Conservation (phyloP, 2,797 vertebrate species). For the Pseudochromis fuscus region DNA sequence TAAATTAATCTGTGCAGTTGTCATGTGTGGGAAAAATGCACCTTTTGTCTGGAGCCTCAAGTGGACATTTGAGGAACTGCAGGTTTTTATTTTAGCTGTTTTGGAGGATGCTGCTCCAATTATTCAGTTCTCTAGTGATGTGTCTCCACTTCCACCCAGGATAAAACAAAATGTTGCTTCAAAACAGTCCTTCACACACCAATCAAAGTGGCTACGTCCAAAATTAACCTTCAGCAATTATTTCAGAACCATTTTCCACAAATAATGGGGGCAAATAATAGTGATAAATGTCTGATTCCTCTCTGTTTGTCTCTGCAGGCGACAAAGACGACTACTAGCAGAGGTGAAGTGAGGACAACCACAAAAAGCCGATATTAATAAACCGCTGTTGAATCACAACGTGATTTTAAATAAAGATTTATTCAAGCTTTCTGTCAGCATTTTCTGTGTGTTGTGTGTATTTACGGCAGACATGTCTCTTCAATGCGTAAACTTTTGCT, state of each 20-base stretch:
- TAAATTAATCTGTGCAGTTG: no score
- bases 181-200: no score
- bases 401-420: conserved; percentile 68
- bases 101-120: no score
- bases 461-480: conserved; percentile 4
- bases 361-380: conserved; percentile 21
- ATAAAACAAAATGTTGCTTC: no score
- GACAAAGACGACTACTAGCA: conserved; percentile 59
- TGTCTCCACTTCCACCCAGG: no score
- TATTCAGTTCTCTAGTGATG: no score
- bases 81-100: no score
- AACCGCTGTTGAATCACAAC: conserved; percentile 35
- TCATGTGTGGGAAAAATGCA: no score
- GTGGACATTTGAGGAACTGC: no score
- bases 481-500: background rate
- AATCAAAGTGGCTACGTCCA: no score
- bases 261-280: background rate
- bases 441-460: conserved; percentile 46
- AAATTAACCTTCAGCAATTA: conserved; percentile 4
- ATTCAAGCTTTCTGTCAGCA: conserved; percentile 61
- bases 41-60: no score
- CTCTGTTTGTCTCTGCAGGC: conserved; percentile 61
- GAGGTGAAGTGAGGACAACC: conserved; percentile 22
- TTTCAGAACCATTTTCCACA: background rate
- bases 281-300: conserved; percentile 12